Base-by-base conservation (phyloP, 2,113 vertebrate species). In the Microtus oregoni region DNA sequence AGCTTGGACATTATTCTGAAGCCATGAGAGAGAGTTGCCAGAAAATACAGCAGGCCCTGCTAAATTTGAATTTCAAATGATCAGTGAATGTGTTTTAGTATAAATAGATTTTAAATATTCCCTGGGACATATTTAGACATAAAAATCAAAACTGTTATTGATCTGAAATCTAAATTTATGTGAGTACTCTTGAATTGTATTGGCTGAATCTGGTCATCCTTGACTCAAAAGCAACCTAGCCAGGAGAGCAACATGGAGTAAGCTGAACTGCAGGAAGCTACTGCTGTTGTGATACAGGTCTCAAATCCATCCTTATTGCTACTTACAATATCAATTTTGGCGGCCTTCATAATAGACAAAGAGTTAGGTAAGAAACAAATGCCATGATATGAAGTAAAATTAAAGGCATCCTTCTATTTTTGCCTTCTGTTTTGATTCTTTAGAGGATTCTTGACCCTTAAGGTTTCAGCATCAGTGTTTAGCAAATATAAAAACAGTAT, bases 91-190 rank as follows among this genome's bases (percentile, higher is more conserved):
- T 26, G 8, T 89, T 76, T 70, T 81, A 28, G 7, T 13, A 1
- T 76, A 77, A 41, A 4, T 35, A 41, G 24, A 28, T 67, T 14
- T 50, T 44, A 86, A 81, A 81, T 72, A 90, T 76, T 58, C 4
- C 32, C 52, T n/a, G 13, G 5, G 50, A 47, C 10, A 72, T 76
- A 22, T 6, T 61, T n/a, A 52, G 11, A 67, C 32, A 15, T 41
- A 44, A 82, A 95, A 70, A 41, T n/a, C 41, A 90, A 89, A 44
- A 12, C 26, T 12, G 72, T 13, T 82, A 17, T 77, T 94, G 68
- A 94, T 86, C 7, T 91, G 24, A 86, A 89, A 81, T 67, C 17
- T 28, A 96, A 96, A 72, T 22, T 72, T 93, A 86, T 32, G 35
- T 92, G 30, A 15, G 12, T 32, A 28, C 8, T 15, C 1, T 63